Evolutionary conservation across 1,140 invertebrate species (phyloP), one percentile per base, ranked within the genome.

Genomic region (Drosophila teissieri): DNA sequence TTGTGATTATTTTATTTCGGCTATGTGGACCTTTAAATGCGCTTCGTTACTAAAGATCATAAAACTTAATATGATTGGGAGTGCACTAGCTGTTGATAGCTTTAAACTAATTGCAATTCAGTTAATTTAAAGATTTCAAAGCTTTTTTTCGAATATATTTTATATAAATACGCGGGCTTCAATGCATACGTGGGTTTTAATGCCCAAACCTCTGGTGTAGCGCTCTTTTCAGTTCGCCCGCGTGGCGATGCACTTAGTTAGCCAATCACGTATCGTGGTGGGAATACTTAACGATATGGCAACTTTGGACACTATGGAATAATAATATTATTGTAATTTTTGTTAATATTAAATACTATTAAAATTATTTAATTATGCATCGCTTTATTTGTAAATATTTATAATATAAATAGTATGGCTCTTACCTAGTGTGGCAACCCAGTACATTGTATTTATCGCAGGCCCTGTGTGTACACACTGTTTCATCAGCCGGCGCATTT

Each of bases 221-320:
- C 31, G 84, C 48, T 15, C 27, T 73, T 72, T 90, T 88, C 57
- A 69, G 90, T 91, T 91, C 90, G 90, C 75, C 63, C 80, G 65
- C 54, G 70, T 75, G 67, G 65, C 72, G 64, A 62, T 78, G 86
- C 90, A 82, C 61, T 91, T 73, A 51, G 34, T 69, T 12, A 64
- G 24, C 90, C 90, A 91, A 91, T 91, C 56, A 52, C 44, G 37
- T 0, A 2, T 7, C 15, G 67, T 72, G 85, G 70, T 90, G 85
- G 39, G 7, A 79, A 69, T 42, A 3, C 8, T 2, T 15, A 31
- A 10, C 56, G 70, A 55, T 73, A 24, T 89, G 83, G 84, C 69
- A 89, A 42, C 83, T 45, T 61, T 68, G 45, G 14, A 15, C 17
- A 3, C 2, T 40, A 42, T 34, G 12, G 8, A 37, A 15, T n/a